phyloP scores from a whole-genome alignment of 2,888 invertebrate species.

The Nephrotoma appendiculata region DNA sequence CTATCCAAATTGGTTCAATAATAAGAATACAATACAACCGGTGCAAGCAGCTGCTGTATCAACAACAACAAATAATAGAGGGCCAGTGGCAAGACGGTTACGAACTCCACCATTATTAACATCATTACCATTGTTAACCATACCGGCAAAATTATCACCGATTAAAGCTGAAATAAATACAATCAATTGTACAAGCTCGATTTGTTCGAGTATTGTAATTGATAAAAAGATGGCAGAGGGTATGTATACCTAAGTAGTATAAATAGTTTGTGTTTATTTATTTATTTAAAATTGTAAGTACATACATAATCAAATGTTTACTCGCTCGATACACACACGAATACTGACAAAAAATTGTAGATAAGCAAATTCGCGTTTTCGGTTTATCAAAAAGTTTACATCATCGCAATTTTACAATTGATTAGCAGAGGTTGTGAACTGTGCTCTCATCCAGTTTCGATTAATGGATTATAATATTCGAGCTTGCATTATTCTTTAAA shows the following conservation, averaged over 20 bases:
- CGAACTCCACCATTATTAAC: not conserved
- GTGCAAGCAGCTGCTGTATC: conserved; percentile 15
- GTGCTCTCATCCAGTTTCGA: not conserved
- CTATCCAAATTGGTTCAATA: conserved; percentile 88
- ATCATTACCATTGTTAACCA: not conserved
- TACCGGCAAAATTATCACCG: not conserved
- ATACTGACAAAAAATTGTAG: not conserved
- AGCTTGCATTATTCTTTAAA: too few species aligned
- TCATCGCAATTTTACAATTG: not conserved
- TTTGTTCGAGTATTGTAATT: conserved; percentile 20
- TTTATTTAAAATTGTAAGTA: not conserved
- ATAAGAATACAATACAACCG: conserved; percentile 30
- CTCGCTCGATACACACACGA: not conserved
- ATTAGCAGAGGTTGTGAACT: not conserved
- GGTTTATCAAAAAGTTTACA: not conserved
- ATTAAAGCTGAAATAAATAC: conserved; percentile 1
- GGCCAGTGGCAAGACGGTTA: conserved; percentile 12
- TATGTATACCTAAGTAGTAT: conserved; percentile 12
- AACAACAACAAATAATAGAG: conserved; percentile 11
- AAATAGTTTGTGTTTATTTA: not conserved
- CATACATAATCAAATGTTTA: not conserved
- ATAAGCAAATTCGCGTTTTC: not conserved
- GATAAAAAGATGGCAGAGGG: conserved; percentile 33
- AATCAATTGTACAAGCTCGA: not conserved
- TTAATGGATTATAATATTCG: too few species aligned